Evolutionary conservation across 2,888 invertebrate genomes (phyloP).

Genomic region (Ariolimax columbianus): DNA sequence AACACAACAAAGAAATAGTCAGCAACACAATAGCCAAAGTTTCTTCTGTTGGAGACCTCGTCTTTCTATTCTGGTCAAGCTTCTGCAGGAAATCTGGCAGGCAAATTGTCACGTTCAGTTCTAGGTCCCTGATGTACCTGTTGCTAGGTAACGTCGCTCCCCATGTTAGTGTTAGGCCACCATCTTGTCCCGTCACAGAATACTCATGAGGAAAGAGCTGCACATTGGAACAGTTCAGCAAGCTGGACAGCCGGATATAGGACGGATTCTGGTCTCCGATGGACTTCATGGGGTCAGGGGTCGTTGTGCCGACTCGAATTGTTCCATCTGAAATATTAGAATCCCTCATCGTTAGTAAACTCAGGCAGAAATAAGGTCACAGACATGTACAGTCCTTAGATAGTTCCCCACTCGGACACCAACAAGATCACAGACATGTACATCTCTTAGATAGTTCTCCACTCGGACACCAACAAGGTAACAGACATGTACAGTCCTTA

Average conservation of each 20-base stretch:
- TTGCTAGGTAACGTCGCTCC: background rate
- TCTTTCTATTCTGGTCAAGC: background rate
- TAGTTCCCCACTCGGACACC: no score
- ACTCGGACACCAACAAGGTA: no score
- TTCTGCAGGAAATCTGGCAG: constrained; percentile 32
- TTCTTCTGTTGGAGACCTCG: background rate
- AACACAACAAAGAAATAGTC: constrained; percentile 22
- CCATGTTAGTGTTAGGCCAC: background rate
- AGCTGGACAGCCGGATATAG: constrained; percentile 39
- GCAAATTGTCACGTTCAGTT: constrained; percentile 43
- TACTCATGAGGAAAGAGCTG: constrained; percentile 32
- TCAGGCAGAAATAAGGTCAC: no score
- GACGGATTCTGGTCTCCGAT: background rate
- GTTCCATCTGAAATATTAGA: constrained; percentile 30
- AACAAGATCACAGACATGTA: no score
- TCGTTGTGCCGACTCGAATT: constrained; percentile 37
- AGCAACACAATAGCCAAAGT: constrained; percentile 28
- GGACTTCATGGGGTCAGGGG: constrained; percentile 2
- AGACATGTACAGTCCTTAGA: no score
- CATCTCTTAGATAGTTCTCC: no score
- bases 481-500: no score
- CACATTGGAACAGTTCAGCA: constrained; percentile 37
- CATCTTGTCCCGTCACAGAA: background rate
- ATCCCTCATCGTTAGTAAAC: background rate
- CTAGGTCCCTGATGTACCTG: constrained; percentile 26